A percentile compares a stretch with the other conserved stretches of the same genome.
These are phyloP conservation scores for Callaeas wilsoni DNA, from an alignment of 2,113 vertebrate species.

Conservation along the genomic window DNA sequence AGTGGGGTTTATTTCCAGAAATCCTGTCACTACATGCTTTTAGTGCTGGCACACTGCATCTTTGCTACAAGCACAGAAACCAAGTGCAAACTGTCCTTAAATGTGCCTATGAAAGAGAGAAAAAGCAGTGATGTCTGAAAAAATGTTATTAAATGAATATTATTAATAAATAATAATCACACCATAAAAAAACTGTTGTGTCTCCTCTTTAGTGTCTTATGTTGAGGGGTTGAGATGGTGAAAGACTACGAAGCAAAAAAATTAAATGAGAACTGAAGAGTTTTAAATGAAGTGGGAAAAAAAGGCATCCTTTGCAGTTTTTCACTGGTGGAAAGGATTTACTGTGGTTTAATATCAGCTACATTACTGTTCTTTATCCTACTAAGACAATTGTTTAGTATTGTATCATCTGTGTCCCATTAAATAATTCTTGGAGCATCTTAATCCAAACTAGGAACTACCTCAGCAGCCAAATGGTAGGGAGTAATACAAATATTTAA, in stretches of 20 bases:
- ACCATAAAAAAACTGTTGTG: too few relatives aligned
- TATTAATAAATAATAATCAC: too few relatives aligned
- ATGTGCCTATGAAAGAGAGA: neutral
- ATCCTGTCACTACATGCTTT: neutral
- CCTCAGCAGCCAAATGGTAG: neutral
- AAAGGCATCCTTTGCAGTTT: neutral
- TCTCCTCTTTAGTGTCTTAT: neutral
- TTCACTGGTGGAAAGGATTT: neutral
- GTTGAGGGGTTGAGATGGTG: neutral
- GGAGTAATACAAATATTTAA: neutral
- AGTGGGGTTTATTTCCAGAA: neutral
- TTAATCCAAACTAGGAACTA: neutral
- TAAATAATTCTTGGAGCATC: neutral
- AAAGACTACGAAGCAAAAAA: neutral
- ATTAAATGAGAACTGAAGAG: neutral
- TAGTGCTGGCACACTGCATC: too few relatives aligned
- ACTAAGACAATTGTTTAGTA: neutral
- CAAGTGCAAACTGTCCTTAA: neutral
- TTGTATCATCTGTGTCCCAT: neutral
- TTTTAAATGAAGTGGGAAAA: neutral
- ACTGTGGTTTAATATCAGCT: neutral
- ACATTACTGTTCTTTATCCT: neutral
- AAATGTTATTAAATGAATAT: neutral
- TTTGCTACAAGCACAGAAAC: neutral
- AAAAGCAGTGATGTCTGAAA: neutral